These are phyloP conservation scores for Eilema depressum DNA, from an alignment of 2,888 invertebrate genomes.

Conservation along the genomic window DNA sequence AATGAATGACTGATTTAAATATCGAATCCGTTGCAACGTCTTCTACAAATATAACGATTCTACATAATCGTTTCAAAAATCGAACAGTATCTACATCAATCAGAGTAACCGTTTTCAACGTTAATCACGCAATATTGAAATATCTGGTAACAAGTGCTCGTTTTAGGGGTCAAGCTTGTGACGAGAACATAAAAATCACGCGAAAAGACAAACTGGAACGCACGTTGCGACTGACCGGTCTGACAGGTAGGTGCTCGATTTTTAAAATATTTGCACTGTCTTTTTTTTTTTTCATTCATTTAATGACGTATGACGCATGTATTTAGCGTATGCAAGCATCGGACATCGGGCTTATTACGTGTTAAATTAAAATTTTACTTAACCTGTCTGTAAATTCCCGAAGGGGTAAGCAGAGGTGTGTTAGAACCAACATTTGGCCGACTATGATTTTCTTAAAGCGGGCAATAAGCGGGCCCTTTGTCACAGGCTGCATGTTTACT, in stretches of 20 bases:
- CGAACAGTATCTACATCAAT: conserved; percentile 8
- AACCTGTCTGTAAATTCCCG: no score
- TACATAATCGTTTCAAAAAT: conserved; percentile 12
- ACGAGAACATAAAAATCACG: conserved; percentile 55
- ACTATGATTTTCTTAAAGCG: no score
- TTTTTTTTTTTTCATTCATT: conserved; percentile 57
- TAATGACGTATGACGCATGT: conserved; percentile 49
- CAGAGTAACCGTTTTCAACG: conserved; percentile 15
- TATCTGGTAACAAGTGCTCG: conserved; percentile 49
- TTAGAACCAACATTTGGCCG: no score
- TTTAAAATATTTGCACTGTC: conserved; percentile 47
- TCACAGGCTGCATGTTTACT: no score
- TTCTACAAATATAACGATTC: not conserved
- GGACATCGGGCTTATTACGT: conserved; percentile 24
- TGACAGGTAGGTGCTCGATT: conserved; percentile 53
- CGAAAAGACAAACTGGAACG: conserved; percentile 62
- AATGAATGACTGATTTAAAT: conserved; percentile 19
- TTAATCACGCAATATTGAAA: conserved; percentile 50
- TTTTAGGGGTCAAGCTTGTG: conserved; percentile 60
- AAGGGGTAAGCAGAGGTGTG: no score
- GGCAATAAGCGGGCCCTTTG: no score
- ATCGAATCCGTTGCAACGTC: conserved; percentile 16
- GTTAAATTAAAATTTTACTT: conserved; percentile 21
- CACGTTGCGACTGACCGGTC: conserved; percentile 45
- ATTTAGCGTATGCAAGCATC: conserved; percentile 37